Evolutionary conservation across 2,888 invertebrate species (phyloP), one percentile per base, ranked within the genome.

Genomic region (Oxycera nigricornis): DNA sequence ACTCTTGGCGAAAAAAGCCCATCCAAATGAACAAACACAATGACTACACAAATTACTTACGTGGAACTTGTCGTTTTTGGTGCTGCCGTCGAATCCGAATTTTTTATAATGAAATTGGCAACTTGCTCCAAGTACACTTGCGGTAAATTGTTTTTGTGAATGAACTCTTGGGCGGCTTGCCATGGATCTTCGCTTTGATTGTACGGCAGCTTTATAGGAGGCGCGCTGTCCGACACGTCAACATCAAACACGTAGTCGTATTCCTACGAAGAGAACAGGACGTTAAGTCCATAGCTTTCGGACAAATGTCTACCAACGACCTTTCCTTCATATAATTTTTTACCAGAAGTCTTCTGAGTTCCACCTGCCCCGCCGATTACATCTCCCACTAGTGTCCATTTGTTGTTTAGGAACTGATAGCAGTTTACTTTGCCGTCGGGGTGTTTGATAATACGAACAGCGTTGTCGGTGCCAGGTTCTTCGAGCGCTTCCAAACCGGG

Each of bases 231-330:
- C 81, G 96, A 94, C 73, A 98, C 92, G 80, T 97, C 97, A n/a
- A 98, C 95, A 78, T 91, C 92, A 84, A 98, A 98, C 30, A 98
- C 97, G 85, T 90, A 97, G 86, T 98, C 98, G 82, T 97, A 98
- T 81, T 95, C 93, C 81, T 82, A 59, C 24, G n/a, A n/a, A n/a
- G n/a, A n/a, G n/a, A n/a, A n/a, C 76, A 72, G 24, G n/a, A 22
- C 26, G 24, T 9, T 22, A n/a, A 68, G 17, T 46, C 6, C 50
- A 20, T n/a, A n/a, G 24, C 17, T 57, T 6, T n/a, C 14, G 11
- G 22, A 4, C 14, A 24, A 22, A 57, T 22, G 20, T n/a, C 50
- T 20, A 14, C 39, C 3, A 0, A 22, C 4, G 73, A 81, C 82
- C 77, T 94, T 91, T 79, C 97, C 97, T 82, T 96, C 92, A 81